Evolutionary conservation across 2,113 vertebrate species (phyloP).

Genomic region (Caretta caretta): DNA sequence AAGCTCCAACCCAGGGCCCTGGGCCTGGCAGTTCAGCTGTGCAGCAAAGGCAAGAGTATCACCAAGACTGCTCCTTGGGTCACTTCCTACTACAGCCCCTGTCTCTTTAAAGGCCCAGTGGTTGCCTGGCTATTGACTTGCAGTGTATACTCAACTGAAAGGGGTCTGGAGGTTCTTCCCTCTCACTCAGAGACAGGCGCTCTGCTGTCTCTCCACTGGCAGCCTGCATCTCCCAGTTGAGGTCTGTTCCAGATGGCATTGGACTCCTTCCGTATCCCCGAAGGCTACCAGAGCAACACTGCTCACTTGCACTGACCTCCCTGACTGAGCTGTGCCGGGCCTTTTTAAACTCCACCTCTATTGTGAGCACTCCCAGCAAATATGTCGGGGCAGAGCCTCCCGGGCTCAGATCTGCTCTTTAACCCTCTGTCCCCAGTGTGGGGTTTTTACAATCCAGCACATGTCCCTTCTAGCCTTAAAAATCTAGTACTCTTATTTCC

Average conservation of each 20-base stretch:
- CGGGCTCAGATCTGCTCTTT: neutral
- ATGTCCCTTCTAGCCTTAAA: neutral
- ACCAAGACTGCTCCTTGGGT: neutral
- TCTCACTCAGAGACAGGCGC: neutral
- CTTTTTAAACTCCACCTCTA: neutral
- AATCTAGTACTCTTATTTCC: neutral
- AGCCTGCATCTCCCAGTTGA: neutral
- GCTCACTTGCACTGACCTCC: neutral
- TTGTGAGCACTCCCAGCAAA: neutral
- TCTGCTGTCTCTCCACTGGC: neutral
- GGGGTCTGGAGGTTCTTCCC: neutral
- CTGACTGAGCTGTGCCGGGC: neutral
- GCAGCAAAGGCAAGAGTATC: neutral
- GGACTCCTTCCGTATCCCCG: neutral
- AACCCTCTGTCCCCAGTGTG: neutral
- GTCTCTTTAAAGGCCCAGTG: neutral
- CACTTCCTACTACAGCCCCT: neutral
- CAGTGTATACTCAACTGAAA: neutral
- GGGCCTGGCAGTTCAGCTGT: neutral
- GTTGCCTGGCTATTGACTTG: neutral
- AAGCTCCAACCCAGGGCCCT: neutral
- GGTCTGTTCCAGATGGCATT: neutral
- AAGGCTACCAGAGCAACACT: neutral
- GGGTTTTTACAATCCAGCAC: neutral
- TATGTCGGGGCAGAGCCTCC: neutral